Evolutionary conservation across 2,797 vertebrate genomes (phyloP).

Genomic region (Lophius americanus): DNA sequence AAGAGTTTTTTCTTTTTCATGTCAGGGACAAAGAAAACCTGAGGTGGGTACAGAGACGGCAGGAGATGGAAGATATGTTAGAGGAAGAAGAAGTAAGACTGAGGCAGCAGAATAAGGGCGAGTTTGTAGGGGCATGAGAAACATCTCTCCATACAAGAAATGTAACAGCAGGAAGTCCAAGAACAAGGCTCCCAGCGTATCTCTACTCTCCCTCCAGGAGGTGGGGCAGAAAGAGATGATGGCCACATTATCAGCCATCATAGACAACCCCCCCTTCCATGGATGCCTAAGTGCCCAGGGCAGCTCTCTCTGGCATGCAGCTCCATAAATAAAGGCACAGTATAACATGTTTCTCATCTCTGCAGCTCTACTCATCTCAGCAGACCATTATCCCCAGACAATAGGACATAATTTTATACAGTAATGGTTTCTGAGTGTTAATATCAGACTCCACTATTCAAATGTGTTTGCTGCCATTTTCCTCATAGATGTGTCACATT

Average conservation of each 20-base stretch:
- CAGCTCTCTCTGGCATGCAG: slow-evolving; percentile 21
- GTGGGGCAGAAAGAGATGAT: slow-evolving; percentile 49
- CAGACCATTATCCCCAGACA: slow-evolving; percentile 12
- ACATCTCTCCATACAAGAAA: slow-evolving; percentile 49
- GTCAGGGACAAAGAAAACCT: slow-evolving; percentile 31
- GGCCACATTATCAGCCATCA: slow-evolving; percentile 58
- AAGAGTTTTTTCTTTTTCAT: slow-evolving; percentile 34
- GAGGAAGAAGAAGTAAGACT: slow-evolving; percentile 31
- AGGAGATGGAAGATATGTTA: slow-evolving; percentile 1
- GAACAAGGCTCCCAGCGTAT: slow-evolving; percentile 48
- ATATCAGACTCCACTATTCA: not conserved
- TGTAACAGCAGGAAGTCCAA: slow-evolving; percentile 48
- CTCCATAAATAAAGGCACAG: slow-evolving; percentile 43
- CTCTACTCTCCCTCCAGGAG: slow-evolving; percentile 18
- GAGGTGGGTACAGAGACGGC: slow-evolving; percentile 2
- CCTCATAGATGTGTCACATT: not conserved
- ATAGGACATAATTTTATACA: slow-evolving; percentile 4
- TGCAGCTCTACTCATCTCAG: slow-evolving; percentile 24
- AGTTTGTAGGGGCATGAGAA: slow-evolving; percentile 52
- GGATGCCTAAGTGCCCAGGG: slow-evolving; percentile 36
- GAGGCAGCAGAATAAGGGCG: slow-evolving; percentile 25
- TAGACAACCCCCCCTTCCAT: slow-evolving; percentile 39
- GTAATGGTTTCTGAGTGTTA: slow-evolving; percentile 1
- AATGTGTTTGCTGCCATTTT: not conserved
- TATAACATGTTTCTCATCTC: slow-evolving; percentile 26